phyloP scores from a whole-genome alignment of 1,140 invertebrate species.

The Drosophila sproati region DNA sequence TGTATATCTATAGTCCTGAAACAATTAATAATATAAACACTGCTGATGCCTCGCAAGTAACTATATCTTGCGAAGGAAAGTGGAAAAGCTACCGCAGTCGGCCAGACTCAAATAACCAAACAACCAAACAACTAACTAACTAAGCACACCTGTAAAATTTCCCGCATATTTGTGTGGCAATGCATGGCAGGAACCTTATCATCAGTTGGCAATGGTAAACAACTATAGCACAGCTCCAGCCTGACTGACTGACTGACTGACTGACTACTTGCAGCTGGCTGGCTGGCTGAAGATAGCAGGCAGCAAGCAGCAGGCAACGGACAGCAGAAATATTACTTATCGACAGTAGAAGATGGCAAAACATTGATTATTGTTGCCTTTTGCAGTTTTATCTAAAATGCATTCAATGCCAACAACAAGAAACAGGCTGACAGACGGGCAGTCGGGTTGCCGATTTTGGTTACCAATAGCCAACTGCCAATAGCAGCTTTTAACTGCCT shows the following conservation, averaged over 20 bases:
- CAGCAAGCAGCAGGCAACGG: constrained; percentile 37
- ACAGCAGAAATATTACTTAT: constrained; percentile 67
- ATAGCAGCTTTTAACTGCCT: constrained; percentile 9
- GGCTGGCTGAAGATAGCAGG: constrained; percentile 61
- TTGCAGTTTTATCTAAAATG: constrained; percentile 72
- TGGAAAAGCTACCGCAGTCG: constrained; percentile 1
- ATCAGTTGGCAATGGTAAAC: constrained; percentile 46
- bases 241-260: neutral
- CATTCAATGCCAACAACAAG: constrained; percentile 36
- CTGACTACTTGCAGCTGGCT: constrained; percentile 5
- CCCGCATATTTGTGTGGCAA: constrained; percentile 24
- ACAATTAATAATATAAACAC: constrained; percentile 5
- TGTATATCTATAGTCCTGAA: neutral
- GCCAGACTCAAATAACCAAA: constrained; percentile 13
- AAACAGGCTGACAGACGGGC: neutral
- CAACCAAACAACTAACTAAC: constrained; percentile 2
- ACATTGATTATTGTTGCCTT: constrained; percentile 79
- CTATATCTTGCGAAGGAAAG: neutral
- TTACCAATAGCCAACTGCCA: constrained; percentile 13
- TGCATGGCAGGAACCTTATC: constrained; percentile 17
- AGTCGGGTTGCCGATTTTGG: neutral
- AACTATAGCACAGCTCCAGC: constrained; percentile 60
- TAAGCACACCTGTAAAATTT: constrained; percentile 27
- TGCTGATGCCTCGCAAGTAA: constrained; percentile 13
- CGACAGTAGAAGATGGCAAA: constrained; percentile 57